Evolutionary conservation across 2,888 invertebrate genomes (phyloP).

Genomic region (Nymphalis urticae): DNA sequence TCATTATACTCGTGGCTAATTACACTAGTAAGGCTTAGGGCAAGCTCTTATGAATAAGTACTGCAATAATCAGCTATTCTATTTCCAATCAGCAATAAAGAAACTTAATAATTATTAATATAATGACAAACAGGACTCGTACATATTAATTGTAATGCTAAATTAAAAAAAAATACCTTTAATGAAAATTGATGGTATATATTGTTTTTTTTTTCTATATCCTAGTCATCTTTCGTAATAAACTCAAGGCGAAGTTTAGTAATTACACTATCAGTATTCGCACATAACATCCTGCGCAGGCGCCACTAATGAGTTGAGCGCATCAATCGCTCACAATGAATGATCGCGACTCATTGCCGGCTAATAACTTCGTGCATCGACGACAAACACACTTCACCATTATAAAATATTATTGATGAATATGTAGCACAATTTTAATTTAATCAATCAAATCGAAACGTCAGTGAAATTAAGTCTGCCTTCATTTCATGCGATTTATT

Average conservation of each 20-base stretch:
- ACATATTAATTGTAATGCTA: too few species aligned
- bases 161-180: too few species aligned
- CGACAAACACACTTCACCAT: slow-evolving; percentile 5
- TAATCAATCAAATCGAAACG: background rate
- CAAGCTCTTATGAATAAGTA: too few species aligned
- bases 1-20: too few species aligned
- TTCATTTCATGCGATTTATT: background rate
- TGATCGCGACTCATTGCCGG: slow-evolving; percentile 23
- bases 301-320: slow-evolving; percentile 17
- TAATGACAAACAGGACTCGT: too few species aligned
- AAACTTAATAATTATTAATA: too few species aligned
- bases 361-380: slow-evolving; percentile 10
- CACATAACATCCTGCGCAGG: slow-evolving; percentile 13
- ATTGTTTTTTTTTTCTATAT: background rate
- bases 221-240: slow-evolving; percentile 9
- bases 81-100: too few species aligned
- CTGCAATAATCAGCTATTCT: too few species aligned
- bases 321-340: slow-evolving; percentile 24
- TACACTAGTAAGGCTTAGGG: too few species aligned
- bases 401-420: slow-evolving; percentile 3
- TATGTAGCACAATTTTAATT: background rate
- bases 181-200: background rate
- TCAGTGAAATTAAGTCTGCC: background rate
- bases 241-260: slow-evolving; percentile 9
- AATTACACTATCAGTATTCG: slow-evolving; percentile 5